phyloP scores from a whole-genome alignment of 2,113 vertebrate species.

The Sula dactylatra region DNA sequence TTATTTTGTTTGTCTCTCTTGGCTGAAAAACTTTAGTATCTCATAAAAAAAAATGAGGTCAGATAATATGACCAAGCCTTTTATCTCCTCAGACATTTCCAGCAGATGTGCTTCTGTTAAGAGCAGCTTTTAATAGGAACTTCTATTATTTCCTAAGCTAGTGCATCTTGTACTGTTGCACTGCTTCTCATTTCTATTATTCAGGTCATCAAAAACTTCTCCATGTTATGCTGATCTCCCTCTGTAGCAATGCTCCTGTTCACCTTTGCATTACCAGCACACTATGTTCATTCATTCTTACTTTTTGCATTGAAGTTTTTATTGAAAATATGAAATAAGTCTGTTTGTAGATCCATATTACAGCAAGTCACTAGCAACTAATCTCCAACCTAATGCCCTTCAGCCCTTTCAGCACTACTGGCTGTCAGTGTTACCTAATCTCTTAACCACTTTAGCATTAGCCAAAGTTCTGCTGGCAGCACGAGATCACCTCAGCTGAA shows the following conservation, averaged over 20 bases:
- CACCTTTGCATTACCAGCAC: background rate
- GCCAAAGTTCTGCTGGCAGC: background rate
- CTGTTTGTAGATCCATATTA: background rate
- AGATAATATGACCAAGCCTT: background rate
- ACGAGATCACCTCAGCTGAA: background rate
- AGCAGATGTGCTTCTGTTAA: background rate
- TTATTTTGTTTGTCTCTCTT: background rate
- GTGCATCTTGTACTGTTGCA: background rate
- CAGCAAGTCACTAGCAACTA: background rate
- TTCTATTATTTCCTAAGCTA: background rate
- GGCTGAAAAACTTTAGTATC: background rate
- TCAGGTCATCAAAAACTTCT: background rate
- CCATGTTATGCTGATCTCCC: rapidly evolving
- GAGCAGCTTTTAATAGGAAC: background rate
- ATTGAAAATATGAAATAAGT: background rate
- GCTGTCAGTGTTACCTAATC: background rate
- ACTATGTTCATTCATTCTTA: background rate
- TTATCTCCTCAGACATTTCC: background rate
- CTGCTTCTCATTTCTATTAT: background rate
- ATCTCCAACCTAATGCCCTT: background rate
- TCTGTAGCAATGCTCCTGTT: background rate
- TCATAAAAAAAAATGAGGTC: background rate
- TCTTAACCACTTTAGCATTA: background rate
- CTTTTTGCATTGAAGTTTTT: background rate
- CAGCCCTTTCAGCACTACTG: background rate